Conservation (phyloP, 2,113 vertebrate genomes). For the Eolophus roseicapilla region DNA sequence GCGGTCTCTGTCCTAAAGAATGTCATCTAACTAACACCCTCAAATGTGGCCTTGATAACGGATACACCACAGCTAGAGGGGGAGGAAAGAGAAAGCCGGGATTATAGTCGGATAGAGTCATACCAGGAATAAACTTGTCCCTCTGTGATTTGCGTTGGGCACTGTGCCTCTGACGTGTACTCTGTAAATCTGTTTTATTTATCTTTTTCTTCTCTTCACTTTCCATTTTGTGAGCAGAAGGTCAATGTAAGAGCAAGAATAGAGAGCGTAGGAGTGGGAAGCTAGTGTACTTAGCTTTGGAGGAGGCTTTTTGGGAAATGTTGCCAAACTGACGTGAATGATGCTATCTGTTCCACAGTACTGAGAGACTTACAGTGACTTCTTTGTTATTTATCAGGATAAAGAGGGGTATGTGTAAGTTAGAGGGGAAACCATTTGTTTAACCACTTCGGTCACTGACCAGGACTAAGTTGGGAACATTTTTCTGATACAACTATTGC, state of each 20-base stretch:
- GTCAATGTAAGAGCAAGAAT: constrained; percentile 57
- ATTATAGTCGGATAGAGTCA: background rate
- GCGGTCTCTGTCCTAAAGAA: background rate
- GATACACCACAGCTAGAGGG: background rate
- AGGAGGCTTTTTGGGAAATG: constrained; percentile 56
- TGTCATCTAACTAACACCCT: background rate
- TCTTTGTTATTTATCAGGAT: constrained; percentile 40
- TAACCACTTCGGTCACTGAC: background rate
- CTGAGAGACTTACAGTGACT: constrained; percentile 20
- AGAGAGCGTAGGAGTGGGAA: constrained; percentile 65
- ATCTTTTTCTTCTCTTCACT: constrained; percentile 46
- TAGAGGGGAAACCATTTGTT: constrained; percentile 10
- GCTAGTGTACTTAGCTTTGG: constrained; percentile 28
- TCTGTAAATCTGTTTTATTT: constrained; percentile 60
- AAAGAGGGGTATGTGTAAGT: background rate
- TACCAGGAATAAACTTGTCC: constrained; percentile 41
- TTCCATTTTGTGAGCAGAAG: constrained; percentile 65
- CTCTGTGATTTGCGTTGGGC: constrained; percentile 58
- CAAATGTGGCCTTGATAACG: background rate
- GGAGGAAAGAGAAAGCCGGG: background rate
- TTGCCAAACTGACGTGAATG: constrained; percentile 52
- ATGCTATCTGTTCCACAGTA: constrained; percentile 35
- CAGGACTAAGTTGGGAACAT: background rate
- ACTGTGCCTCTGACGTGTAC: constrained; percentile 39
- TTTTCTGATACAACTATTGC: background rate